Base-by-base conservation (phyloP, 2,113 vertebrate genomes). In the Syngnathoides biaculeatus region DNA sequence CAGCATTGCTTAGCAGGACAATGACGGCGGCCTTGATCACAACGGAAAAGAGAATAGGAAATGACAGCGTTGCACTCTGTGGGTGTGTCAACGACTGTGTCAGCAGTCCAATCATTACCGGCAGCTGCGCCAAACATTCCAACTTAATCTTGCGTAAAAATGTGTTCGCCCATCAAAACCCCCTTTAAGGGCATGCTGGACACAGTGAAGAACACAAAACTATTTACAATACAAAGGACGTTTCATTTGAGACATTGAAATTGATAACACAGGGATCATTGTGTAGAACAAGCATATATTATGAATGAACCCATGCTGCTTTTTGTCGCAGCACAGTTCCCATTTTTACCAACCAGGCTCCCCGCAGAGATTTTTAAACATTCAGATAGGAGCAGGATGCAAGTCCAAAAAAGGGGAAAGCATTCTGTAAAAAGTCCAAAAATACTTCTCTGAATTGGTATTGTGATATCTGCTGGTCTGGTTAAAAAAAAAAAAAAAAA, bases 81-180 rank as follows among this genome's bases (percentile, higher is more conserved):
- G 64, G 45, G 45, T 38, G 74, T 68, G 48, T 65, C 66, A 75
- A 82, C 69, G 61, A 45, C 66, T 8, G 66, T 64, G 77, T 86
- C 84, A 84, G 82, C 64, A 76, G 38, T 76, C 69, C 66, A 67
- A 76, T 77, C 74, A 68, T 72, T 70, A 67, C 53, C 39, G 26
- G 39, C 60, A 11, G 59, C 64, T 57, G 65, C 78, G 82, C 79
- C 78, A 81, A 87, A 84, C 73, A 87, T 82, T 87, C 88, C 73
- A 22, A 63, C 65, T 65, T 79, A 89, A 87, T 86, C 86, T 85
- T 39, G 72, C 48, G 8, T 77, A 65, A 86, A 71, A 75, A 60
- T 50, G 47, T 67, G 68, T 75, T 62, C 74, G 71, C 69, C 72
- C 48, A 72, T 64, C 52, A 67, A 72, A 71, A 70, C 52, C 42